These are phyloP conservation scores for Mormoops blainvillei DNA, from an alignment of 2,113 vertebrate genomes.

Conservation along the genomic window DNA sequence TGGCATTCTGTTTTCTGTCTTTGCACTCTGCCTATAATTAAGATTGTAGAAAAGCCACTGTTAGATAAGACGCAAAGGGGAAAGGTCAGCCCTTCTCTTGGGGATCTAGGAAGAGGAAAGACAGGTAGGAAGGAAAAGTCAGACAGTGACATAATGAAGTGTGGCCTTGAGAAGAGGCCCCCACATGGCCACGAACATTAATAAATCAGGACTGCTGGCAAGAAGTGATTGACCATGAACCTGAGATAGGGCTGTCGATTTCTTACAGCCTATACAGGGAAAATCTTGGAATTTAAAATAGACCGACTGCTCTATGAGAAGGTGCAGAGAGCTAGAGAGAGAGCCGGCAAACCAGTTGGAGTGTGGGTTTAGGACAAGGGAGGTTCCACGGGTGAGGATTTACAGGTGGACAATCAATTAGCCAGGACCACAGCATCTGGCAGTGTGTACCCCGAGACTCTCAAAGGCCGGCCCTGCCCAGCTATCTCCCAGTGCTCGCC, in stretches of 20 bases:
- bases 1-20: background rate
- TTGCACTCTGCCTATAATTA: background rate
- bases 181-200: background rate
- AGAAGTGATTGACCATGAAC: background rate
- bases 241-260: background rate
- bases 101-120: background rate
- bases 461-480: background rate
- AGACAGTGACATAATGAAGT: background rate
- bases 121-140: background rate
- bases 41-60: background rate
- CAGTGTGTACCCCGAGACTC: background rate
- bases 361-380: background rate
- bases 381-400: background rate
- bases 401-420: background rate
- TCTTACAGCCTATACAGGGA: rapidly evolving
- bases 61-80: background rate
- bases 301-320: background rate
- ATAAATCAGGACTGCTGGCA: background rate
- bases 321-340: background rate
- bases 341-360: rapidly evolving
- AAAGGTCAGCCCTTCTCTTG: background rate
- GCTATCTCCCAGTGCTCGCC: background rate
- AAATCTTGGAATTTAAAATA: background rate
- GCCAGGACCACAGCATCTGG: background rate
- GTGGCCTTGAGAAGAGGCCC: background rate